Conservation (phyloP, 2,113 vertebrate species). For the Leptocoma aspasia region DNA sequence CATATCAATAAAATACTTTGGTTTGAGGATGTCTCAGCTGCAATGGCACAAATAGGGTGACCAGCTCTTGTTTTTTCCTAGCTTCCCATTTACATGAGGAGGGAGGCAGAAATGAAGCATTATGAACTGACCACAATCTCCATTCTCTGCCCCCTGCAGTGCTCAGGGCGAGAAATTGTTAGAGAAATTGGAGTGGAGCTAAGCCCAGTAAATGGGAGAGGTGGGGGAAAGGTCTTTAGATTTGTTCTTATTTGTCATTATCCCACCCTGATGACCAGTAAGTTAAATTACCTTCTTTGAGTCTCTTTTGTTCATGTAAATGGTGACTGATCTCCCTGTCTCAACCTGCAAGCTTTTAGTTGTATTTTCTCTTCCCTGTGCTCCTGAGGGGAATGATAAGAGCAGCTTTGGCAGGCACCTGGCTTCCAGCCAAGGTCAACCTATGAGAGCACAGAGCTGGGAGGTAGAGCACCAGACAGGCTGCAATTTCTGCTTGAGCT, state of each 20-base stretch:
- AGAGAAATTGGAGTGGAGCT: not conserved
- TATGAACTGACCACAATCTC: not conserved
- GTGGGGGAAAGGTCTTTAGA: not conserved
- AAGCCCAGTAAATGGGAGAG: not conserved
- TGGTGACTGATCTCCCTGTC: not conserved
- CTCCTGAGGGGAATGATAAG: not conserved
- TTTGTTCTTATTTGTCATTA: not conserved
- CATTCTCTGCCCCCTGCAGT: not conserved
- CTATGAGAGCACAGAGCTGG: not conserved
- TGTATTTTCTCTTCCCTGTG: not conserved
- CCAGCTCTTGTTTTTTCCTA: not conserved
- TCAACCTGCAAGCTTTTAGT: not conserved
- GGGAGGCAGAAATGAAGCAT: not conserved
- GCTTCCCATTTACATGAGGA: not conserved
- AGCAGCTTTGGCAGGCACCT: accelerated
- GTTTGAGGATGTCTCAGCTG: not conserved
- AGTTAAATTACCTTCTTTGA: not conserved
- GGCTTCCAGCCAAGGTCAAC: not conserved
- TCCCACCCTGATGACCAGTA: not conserved
- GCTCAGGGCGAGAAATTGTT: not conserved
- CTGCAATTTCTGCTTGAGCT: not conserved
- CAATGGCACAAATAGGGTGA: not conserved
- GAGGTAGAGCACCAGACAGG: not conserved
- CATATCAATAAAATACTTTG: not conserved
- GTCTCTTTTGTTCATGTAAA: not conserved